Base-by-base conservation (phyloP, 2,888 invertebrate species). In the Molanna angustata region DNA sequence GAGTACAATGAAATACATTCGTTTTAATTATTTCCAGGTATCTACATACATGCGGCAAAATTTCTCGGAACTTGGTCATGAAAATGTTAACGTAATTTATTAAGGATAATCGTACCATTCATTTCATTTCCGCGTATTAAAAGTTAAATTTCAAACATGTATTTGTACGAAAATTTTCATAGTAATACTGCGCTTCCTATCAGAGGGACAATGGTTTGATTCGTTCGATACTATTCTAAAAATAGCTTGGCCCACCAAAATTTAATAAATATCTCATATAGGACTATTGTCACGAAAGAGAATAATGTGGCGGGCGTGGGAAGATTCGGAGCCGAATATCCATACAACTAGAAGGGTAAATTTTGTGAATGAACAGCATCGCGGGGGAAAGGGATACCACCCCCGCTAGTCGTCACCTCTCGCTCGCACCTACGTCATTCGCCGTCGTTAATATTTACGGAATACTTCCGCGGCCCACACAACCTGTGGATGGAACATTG, bases 401-500 rank as follows among this genome's bases (percentile, higher is more conserved):
- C 43, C 32, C 35, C 31, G 31, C 14, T 18, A 31, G 44, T 41
- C 16, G 50, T 45, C 27, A 16, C 44, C 27, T 52, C 56, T 45
- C 56, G n/a, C 51, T 54, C 52, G 46, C 50, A 49, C 58, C 37
- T 48, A 45, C 58, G 58, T 58, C 58, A 56, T 48, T 32, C 49
- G 42, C 47, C 37, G 37, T 56, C 46, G 49, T 52, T 55, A 58
- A 54, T 58, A 58, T 58, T 58, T 56, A 56, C 56, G 59, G 56
- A 59, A 59, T 53, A 50, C 52, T 55, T 52, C 57, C 54, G 58
- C 59, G 52, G 57, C 62, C 60, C 62, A 59, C 59, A 63, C 64
- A 60, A 62, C 63, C 62, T 63, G 60, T 62, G 60, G 61, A 62
- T 61, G 58, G 56, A 57, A 47, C n/a, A n/a, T 45, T 45, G 58